These are phyloP conservation scores for Urocyon cinereoargenteus DNA, from an alignment of 2,797 vertebrate species.

Conservation along the genomic window DNA sequence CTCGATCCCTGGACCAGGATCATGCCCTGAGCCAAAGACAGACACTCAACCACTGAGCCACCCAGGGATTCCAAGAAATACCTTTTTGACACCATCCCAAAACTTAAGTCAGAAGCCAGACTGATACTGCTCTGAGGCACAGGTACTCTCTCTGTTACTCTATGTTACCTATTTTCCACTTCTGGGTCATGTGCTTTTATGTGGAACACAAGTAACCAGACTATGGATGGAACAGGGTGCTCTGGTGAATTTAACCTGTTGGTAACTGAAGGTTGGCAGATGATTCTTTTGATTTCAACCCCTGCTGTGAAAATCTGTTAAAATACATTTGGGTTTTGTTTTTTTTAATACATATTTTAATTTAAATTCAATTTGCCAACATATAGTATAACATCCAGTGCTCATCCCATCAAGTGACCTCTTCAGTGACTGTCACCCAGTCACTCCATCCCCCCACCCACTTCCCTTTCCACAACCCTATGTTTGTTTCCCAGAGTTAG, in stretches of 20 bases:
- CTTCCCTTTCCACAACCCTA: too few species aligned
- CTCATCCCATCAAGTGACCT: too few species aligned
- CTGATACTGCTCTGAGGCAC: neutral
- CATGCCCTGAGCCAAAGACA: too few species aligned
- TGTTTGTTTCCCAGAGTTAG: too few species aligned
- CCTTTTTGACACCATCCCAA: neutral
- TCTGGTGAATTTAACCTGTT: constrained; percentile 37
- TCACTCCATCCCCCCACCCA: too few species aligned
- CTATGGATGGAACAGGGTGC: neutral
- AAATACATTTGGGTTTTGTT: neutral
- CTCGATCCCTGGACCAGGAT: too few species aligned
- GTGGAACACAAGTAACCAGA: constrained; percentile 42
- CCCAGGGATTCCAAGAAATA: neutral
- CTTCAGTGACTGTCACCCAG: too few species aligned
- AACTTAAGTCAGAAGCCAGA: constrained; percentile 48
- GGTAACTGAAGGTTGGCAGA: constrained; percentile 32
- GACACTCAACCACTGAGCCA: too few species aligned
- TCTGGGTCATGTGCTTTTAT: constrained; percentile 2
- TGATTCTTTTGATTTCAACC: neutral
- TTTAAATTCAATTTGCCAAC: too few species aligned
- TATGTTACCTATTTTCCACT: neutral
- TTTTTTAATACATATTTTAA: too few species aligned
- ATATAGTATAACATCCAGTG: too few species aligned
- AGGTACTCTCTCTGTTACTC: neutral
- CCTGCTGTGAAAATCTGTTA: constrained; percentile 26